A percentile compares a stretch with the other conserved stretches of the same genome.
Conservation (phyloP, 2,113 vertebrate genomes). For the Acanthisitta chloris region DNA sequence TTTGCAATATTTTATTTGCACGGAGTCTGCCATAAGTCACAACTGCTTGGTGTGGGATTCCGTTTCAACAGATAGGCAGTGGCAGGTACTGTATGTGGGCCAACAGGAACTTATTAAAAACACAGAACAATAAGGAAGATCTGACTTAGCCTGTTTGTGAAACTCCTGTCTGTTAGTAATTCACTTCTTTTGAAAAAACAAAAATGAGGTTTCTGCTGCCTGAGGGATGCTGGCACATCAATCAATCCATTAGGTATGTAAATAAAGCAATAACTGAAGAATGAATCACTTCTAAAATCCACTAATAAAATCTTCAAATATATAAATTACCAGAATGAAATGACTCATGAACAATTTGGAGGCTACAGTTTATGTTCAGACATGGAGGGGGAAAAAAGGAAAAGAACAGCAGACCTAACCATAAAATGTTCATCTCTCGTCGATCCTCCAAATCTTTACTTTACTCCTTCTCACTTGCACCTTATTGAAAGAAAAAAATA, state of each 20-base stretch:
- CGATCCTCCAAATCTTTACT: background rate
- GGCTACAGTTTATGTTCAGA: background rate
- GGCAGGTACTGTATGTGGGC: background rate
- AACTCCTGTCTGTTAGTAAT: conserved; percentile 35
- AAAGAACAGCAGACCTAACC: background rate
- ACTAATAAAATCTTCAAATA: conserved; percentile 37
- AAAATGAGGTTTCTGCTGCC: background rate
- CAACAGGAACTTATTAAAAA: conserved; percentile 44
- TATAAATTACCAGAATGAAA: conserved; percentile 32
- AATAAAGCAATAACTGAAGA: conserved; percentile 64
- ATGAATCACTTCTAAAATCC: conserved; percentile 57
- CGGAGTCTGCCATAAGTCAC: background rate
- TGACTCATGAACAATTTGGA: background rate
- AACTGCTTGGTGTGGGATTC: background rate
- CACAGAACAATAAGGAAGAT: background rate
- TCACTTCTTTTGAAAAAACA: conserved; percentile 21
- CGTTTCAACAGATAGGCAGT: background rate
- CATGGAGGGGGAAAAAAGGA: background rate
- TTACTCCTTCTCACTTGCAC: background rate
- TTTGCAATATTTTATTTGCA: background rate
- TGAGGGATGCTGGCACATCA: conserved; percentile 22
- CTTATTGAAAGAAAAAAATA: background rate
- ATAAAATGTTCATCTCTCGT: background rate
- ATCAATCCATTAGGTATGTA: conserved; percentile 60
- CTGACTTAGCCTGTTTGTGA: background rate